Evolutionary conservation across 2,888 invertebrate genomes (phyloP), one percentile per base, ranked within the genome.

Genomic region (Limulus polyphemus): DNA sequence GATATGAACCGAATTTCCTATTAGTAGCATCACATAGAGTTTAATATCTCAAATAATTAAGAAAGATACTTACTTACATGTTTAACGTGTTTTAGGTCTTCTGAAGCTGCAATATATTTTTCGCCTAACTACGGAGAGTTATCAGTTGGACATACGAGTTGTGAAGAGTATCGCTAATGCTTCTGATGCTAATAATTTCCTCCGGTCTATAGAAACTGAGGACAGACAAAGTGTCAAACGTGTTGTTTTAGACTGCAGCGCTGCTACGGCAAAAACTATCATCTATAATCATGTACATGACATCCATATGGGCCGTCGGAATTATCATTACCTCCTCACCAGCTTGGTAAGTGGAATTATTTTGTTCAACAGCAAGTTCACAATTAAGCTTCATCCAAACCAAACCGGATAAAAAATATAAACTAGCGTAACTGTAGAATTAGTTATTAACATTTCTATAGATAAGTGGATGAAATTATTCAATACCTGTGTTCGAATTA

Each of bases 91-190:
- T 32, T 32, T 32, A 95, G 95, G 94, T 72, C 80, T 95, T 68
- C 81, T 92, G 69, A 83, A 94, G 70, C 81, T 95, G 62, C 94
- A 95, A 75, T 90, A 92, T 78, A 87, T 95, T 71, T 94, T 94
- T 77, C 91, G 93, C 78, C 85, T 87, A 55, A 82, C 94, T 76
- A 32, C 32, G 32, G 84, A 84, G 69, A 86, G 88, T 71, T 90
- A 92, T 78, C 86, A 87, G 78, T 88, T 93, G 71, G 84, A 88
- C 72, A 84, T 88, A 65, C 62, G 67, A 56, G 67, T 70, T 32
- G 92, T 92, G 68, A 87, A 90, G 77, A 83, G 90, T 75, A 88
- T 93, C 76, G 85, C 85, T 74, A 90, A 88, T 77, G 86, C 86
- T 63, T 84, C 87, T 59, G 91, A 92, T 75, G 92, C 91, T 62